Conservation (phyloP, 1,140 invertebrate genomes). For the Eumeta japonica region DNA sequence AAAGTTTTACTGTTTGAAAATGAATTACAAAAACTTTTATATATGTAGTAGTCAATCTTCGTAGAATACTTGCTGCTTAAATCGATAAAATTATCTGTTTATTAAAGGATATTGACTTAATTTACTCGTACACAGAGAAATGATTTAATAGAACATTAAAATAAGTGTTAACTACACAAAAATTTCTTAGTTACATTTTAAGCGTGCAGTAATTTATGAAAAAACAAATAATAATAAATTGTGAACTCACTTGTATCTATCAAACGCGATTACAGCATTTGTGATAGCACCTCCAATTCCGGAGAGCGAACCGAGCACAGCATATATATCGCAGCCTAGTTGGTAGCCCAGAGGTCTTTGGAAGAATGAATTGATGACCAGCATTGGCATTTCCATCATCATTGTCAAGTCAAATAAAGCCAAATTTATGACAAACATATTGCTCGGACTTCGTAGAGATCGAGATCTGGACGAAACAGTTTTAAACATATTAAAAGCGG, state of each 20-base stretch:
- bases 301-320: slow-evolving; percentile 64
- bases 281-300: slow-evolving; percentile 72
- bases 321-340: slow-evolving; percentile 70
- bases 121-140: no score
- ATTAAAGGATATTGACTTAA: no score
- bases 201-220: background rate
- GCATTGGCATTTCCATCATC: slow-evolving; percentile 73
- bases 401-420: slow-evolving; percentile 75
- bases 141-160: no score
- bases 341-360: slow-evolving; percentile 67
- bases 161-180: no score
- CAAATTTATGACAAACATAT: slow-evolving; percentile 77
- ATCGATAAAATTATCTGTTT: no score
- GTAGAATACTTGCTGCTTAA: no score
- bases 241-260: slow-evolving; percentile 66
- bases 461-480: slow-evolving; percentile 61
- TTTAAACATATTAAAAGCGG: slow-evolving; percentile 2
- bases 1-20: no score
- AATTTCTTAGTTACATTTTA: no score
- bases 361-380: slow-evolving; percentile 68
- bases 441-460: slow-evolving; percentile 72
- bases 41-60: no score
- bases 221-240: background rate
- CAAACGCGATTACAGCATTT: slow-evolving; percentile 74
- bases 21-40: no score